These are phyloP conservation scores for Netelia inedita DNA, from an alignment of 2,888 invertebrate species.

Conservation along the genomic window DNA sequence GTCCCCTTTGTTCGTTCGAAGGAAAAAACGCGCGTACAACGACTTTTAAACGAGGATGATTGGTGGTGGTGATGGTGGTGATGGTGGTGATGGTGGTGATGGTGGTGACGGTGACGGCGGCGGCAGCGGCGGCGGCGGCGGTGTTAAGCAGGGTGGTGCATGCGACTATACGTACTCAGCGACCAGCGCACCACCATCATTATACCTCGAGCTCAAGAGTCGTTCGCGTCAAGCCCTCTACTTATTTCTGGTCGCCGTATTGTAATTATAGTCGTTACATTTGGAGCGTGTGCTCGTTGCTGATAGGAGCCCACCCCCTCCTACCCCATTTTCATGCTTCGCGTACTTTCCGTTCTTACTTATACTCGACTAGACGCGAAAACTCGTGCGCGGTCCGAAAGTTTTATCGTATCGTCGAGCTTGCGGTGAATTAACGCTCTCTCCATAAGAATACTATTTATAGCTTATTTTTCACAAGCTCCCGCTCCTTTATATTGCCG, in stretches of 20 bases:
- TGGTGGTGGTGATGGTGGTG: no score
- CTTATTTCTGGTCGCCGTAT: constrained; percentile 60
- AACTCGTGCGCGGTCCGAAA: background rate
- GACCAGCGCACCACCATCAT: constrained; percentile 4
- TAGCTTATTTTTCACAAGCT: constrained; percentile 39
- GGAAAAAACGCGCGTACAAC: no score
- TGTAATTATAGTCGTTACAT: constrained; percentile 71
- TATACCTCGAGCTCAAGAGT: constrained; percentile 58
- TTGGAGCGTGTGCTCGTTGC: constrained; percentile 69
- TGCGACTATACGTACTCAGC: constrained; percentile 35
- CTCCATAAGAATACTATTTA: constrained; percentile 40
- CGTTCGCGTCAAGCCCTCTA: constrained; percentile 61
- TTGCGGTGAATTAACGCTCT: constrained; percentile 32
- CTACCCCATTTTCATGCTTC: constrained; percentile 5
- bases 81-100: background rate
- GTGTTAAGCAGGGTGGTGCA: constrained; percentile 13
- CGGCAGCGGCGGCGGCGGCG: background rate
- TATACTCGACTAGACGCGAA: constrained; percentile 9
- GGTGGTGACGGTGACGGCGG: no score
- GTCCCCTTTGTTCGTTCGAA: no score
- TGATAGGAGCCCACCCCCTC: constrained; percentile 59
- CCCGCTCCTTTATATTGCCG: background rate
- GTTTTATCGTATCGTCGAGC: background rate
- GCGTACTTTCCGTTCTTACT: constrained; percentile 10
- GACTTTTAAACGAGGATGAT: constrained; percentile 36